phyloP scores from a whole-genome alignment of 2,797 vertebrate species.

The Tamandua tetradactyla region DNA sequence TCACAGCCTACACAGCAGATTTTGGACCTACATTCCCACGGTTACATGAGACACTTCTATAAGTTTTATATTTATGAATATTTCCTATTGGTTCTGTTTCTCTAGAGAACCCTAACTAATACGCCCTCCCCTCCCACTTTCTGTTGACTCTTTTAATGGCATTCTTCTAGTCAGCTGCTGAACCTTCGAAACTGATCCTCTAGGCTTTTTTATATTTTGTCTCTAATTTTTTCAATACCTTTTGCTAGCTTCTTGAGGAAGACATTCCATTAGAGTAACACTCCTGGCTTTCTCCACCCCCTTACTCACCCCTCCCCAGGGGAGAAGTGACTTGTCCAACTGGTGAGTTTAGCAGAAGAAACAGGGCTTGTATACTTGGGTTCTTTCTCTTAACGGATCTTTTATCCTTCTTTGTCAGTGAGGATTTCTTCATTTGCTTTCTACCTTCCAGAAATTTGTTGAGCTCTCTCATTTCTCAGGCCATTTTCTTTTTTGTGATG shows the following conservation, averaged over 20 bases:
- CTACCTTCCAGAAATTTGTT: background rate
- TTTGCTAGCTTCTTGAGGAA: constrained; percentile 38
- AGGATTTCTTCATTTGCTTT: background rate
- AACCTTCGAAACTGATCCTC: constrained; percentile 2
- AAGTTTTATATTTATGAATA: too few relatives aligned
- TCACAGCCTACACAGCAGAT: too few relatives aligned
- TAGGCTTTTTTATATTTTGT: constrained; percentile 42
- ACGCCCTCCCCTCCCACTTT: background rate
- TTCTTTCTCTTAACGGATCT: background rate
- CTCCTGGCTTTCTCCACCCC: background rate
- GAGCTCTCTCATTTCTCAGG: background rate
- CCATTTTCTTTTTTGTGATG: background rate
- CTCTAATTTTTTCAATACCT: constrained; percentile 49
- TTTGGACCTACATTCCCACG: too few relatives aligned
- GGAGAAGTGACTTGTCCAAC: background rate
- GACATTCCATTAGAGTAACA: constrained; percentile 38
- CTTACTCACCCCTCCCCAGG: background rate
- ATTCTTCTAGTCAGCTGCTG: background rate
- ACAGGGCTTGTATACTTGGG: background rate
- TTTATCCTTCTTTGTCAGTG: background rate
- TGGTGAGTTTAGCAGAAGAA: constrained; percentile 23
- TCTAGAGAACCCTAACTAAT: too few relatives aligned
- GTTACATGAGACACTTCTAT: too few relatives aligned
- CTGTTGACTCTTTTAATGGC: background rate
- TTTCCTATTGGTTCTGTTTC: too few relatives aligned